phyloP scores from a whole-genome alignment of 2,797 vertebrate genomes.

The Coregonus ussuriensis region DNA sequence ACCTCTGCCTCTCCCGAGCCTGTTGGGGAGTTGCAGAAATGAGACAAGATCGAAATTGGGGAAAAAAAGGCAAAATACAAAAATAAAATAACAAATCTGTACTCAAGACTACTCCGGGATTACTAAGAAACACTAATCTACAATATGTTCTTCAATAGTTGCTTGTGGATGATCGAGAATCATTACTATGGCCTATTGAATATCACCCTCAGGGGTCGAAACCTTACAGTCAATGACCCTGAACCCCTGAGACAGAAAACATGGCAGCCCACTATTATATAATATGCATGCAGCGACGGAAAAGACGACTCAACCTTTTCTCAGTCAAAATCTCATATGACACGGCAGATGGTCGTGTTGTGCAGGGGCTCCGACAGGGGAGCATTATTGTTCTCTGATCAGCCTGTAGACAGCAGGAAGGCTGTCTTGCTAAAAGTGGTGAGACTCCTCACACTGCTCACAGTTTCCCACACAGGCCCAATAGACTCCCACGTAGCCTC shows the following conservation, averaged over 20 bases:
- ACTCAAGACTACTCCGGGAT: no score
- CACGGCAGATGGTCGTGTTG: conserved; percentile 51
- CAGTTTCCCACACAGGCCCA: background rate
- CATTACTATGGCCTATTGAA: background rate
- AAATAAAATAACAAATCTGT: no score
- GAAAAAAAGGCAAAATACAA: no score
- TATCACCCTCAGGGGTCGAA: background rate
- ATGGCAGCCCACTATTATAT: background rate
- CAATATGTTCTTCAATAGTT: background rate
- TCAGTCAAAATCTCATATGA: conserved; percentile 28
- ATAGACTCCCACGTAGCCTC: background rate
- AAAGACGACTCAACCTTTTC: conserved; percentile 16
- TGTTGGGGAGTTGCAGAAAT: no score
- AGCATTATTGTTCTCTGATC: conserved; percentile 37
- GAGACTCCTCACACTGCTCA: conserved; percentile 17
- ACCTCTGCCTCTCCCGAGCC: no score
- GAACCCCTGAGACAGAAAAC: background rate
- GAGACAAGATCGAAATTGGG: no score
- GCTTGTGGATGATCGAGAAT: background rate
- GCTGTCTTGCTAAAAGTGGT: conserved; percentile 34
- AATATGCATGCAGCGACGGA: conserved; percentile 18
- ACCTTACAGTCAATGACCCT: background rate
- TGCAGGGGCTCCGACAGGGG: conserved; percentile 35
- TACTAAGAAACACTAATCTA: background rate
- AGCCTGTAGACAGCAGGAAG: conserved; percentile 52